Conservation (phyloP, 2,113 vertebrate species). For the Hippolais icterina region DNA sequence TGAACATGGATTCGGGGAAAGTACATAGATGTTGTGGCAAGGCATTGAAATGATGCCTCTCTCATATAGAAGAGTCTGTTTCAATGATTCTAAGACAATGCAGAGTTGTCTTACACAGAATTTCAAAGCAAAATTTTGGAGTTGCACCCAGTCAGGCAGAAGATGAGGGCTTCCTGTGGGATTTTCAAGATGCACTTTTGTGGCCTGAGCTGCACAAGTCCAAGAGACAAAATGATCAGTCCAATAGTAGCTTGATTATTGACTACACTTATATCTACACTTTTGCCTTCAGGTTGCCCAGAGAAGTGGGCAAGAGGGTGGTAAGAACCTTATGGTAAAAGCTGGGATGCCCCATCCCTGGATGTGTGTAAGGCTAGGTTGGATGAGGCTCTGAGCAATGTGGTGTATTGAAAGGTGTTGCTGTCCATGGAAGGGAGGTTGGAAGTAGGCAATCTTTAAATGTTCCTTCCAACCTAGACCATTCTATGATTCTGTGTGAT, state of each 20-base stretch:
- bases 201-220: background rate
- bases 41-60: background rate
- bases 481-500: background rate
- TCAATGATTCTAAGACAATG: background rate
- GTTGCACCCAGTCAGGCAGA: background rate
- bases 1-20: background rate
- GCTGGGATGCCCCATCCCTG: background rate
- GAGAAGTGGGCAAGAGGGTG: background rate
- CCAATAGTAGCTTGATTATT: fast-evolving
- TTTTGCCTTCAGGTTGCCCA: background rate
- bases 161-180: background rate
- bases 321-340: no score
- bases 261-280: fast-evolving
- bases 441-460: background rate
- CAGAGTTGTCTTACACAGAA: background rate
- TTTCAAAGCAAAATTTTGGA: background rate
- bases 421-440: background rate
- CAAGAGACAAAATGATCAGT: background rate
- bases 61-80: background rate
- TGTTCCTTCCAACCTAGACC: background rate
- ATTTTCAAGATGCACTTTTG: background rate
- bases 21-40: background rate
- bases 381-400: background rate
- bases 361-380: background rate
- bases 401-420: fast-evolving